phyloP scores from a whole-genome alignment of 2,888 invertebrate genomes.

The Pocota personata region DNA sequence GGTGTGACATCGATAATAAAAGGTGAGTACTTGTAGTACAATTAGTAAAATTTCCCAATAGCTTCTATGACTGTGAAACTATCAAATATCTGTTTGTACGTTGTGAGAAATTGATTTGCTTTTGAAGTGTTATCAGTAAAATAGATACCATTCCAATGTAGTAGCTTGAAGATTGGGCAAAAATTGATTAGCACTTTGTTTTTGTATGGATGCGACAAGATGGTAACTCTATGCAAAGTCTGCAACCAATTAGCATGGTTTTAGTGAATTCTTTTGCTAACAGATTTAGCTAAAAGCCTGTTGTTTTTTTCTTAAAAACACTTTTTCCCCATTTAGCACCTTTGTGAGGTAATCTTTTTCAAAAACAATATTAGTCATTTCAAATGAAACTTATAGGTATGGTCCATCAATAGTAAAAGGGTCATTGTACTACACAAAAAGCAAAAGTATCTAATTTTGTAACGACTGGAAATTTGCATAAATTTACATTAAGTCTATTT shows the following conservation, averaged over 20 bases:
- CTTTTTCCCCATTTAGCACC: constrained; percentile 9
- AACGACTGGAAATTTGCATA: background rate
- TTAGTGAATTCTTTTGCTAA: constrained; percentile 1
- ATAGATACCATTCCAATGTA: background rate
- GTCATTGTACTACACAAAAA: constrained; percentile 19
- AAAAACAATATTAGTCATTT: background rate
- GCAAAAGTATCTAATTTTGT: constrained; percentile 7
- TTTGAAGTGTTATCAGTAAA: constrained; percentile 8
- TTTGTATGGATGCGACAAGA: background rate
- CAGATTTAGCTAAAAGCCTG: background rate
- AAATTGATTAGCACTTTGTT: background rate
- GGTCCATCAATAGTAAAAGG: background rate
- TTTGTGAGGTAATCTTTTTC: constrained; percentile 11
- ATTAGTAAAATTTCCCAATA: constrained; percentile 27
- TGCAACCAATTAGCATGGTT: constrained; percentile 1
- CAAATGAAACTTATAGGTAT: background rate
- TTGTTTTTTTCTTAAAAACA: background rate
- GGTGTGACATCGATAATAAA: constrained; percentile 72
- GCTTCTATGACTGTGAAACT: background rate
- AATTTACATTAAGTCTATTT: background rate
- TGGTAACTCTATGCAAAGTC: constrained; percentile 1
- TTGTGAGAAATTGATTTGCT: background rate
- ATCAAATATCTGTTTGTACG: constrained; percentile 21
- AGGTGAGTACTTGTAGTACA: constrained; percentile 50
- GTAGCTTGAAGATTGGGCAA: background rate